phyloP scores from a whole-genome alignment of 2,888 invertebrate species.

The Agrotis puta region DNA sequence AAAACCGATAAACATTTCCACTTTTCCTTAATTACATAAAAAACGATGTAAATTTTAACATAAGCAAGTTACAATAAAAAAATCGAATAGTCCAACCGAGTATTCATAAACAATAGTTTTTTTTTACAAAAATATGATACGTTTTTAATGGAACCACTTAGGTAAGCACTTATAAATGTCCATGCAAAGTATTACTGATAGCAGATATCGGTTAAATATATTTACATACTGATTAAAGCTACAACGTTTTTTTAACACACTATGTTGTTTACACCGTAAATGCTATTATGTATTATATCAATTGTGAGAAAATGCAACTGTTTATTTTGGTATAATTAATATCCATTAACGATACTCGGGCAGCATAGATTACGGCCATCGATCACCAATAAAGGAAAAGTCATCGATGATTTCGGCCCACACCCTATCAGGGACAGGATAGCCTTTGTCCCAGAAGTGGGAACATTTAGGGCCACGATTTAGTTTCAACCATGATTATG shows the following conservation, averaged over 20 bases:
- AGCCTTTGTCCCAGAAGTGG: neutral
- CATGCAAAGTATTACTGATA: constrained; percentile 32
- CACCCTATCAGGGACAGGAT: neutral
- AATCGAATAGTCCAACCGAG: constrained; percentile 18
- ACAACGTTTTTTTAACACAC: neutral
- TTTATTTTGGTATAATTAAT: too few species aligned
- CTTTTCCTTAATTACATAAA: constrained; percentile 10
- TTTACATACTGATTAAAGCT: constrained; percentile 27
- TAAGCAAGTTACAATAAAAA: constrained; percentile 6
- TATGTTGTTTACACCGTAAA: neutral
- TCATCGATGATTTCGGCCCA: neutral
- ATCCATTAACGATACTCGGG: too few species aligned
- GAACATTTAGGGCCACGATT: neutral
- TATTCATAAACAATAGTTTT: constrained; percentile 14
- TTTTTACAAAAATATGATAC: constrained; percentile 13
- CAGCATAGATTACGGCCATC: too few species aligned
- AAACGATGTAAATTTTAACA: neutral
- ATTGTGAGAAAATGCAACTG: too few species aligned
- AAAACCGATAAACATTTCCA: neutral
- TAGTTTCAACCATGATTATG: neutral
- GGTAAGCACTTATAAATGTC: constrained; percentile 38
- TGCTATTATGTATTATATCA: neutral
- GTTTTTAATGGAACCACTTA: constrained; percentile 21
- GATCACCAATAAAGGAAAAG: too few species aligned
- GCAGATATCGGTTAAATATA: constrained; percentile 32